Evolutionary conservation across 2,888 invertebrate genomes (phyloP), one percentile per base, ranked within the genome.

Genomic region (Melanotus villosus): DNA sequence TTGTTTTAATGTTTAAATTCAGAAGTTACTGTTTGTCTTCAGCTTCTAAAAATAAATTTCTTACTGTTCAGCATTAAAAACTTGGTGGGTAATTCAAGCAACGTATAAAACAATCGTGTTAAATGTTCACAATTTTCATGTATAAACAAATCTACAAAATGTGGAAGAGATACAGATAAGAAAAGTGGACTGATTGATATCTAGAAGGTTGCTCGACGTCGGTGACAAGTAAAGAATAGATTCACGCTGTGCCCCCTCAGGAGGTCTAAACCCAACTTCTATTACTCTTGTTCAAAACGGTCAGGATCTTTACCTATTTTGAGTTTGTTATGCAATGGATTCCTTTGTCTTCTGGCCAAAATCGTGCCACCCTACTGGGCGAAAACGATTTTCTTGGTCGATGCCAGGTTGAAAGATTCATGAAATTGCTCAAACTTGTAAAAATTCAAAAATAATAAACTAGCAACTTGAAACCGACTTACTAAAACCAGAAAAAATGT

Each of bases 211-310:
- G 52, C 23, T 68, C 19, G 59, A 58, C 63, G 68, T 65, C 68
- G 64, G 64, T 68, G 68, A 64, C 64, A 64, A 59, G 52, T 52
- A 59, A 59, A 68, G 68, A 68, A 68, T 65, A 52, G 64, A 32
- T 36, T 59, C 63, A 36, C 23, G 58, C 63, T 52, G 68, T 12
- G 52, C 10, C 50, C 30, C 64, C 18, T 10, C 23, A 56, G 68
- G 56, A 36, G 68, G 26, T 54, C 68, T 26, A 50, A n/a, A 23
- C 64, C 63, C 52, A 43, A 63, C 60, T 56, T 60, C 56, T 62
- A 60, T 60, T 60, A 60, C 62, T 62, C 50, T 59, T 56, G 47
- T 47, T 41, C 58, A 58, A 58, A 54, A 36, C 52, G 18, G n/a
- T 41, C 6, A 19, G 26, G 23, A 12, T 23, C 23, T 59, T 19